Evolutionary conservation across 2,888 invertebrate genomes (phyloP), one percentile per base, ranked within the genome.

Genomic region (Odiellus spinosus): DNA sequence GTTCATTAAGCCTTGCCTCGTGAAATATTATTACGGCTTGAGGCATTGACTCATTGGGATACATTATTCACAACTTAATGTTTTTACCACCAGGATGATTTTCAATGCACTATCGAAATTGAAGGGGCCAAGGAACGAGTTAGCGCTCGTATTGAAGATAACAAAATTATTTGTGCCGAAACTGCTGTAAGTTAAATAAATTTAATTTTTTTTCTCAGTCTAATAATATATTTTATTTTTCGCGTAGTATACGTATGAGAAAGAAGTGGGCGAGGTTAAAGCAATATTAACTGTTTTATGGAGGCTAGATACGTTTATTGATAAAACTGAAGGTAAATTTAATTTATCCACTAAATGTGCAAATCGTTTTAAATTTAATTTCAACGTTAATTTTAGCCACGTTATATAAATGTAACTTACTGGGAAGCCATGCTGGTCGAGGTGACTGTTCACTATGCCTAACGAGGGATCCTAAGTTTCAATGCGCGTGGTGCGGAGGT

Each of bases 401-500:
- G 42, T 69, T 96, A 46, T 98, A 93, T 67, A 95, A 95, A 67
- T 98, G 96, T 71, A 84, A 86, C 67, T 82, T 88, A 51, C 72
- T 96, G 54, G 95, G 93, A 21, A 88, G 88, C 8, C 88, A 90
- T 65, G 76, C 87, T 45, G 86, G 87, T 61, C 85, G 87, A 63
- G 82, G 87, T 12, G 98, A 98, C 66, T 98, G 96, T 68, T 93
- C 93, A 45, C 73, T 93, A 39, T 98, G 98, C 67, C 82, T 91
- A 49, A 91, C 91, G 2, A 76, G 93, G 48, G 67, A 68, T 44
- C 75, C 81, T 15, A 79, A 84, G 60, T 91, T 91, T 64, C 80
- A 85, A 58, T 98, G 98, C 64, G 82, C 84, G 42, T 98, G 95
- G 96, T 96, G 96, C 71, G 80, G 81, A 5, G 83, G 82, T 62